Evolutionary conservation across 2,113 vertebrate species (phyloP).

Genomic region (Bos javanicus): DNA sequence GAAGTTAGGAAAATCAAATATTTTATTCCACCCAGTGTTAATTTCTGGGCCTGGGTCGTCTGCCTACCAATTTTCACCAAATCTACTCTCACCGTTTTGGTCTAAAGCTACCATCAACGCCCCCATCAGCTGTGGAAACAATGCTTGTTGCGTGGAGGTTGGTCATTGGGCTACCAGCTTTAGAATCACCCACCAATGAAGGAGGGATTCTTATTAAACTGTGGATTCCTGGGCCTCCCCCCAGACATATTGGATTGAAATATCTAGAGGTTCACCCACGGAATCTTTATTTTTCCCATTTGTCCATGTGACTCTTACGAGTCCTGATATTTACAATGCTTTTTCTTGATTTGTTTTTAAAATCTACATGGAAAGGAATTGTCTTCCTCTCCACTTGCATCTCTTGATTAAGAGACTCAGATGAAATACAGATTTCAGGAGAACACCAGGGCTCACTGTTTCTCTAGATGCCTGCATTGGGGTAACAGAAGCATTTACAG

Average conservation of each 20-base stretch:
- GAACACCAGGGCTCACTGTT: neutral
- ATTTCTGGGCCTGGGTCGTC: neutral
- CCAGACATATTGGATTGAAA: neutral
- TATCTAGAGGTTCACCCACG: neutral
- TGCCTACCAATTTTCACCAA: neutral
- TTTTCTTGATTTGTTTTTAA: neutral
- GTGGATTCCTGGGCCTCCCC: neutral
- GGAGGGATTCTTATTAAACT: neutral
- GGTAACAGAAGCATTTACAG: neutral
- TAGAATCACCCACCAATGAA: neutral
- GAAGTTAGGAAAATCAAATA: neutral
- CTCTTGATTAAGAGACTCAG: neutral
- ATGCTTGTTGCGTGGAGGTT: too few relatives aligned
- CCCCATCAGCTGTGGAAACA: neutral
- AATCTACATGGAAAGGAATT: neutral
- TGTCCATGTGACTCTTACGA: neutral
- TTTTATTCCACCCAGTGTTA: neutral
- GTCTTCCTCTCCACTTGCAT: neutral
- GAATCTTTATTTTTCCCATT: neutral
- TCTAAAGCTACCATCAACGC: neutral
- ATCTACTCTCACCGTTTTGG: neutral
- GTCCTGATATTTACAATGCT: neutral
- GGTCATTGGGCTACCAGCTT: neutral
- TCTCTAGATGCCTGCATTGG: neutral
- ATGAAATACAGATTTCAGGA: neutral